Base-by-base conservation (phyloP, 2,888 invertebrate species). In the Hesperia comma region DNA sequence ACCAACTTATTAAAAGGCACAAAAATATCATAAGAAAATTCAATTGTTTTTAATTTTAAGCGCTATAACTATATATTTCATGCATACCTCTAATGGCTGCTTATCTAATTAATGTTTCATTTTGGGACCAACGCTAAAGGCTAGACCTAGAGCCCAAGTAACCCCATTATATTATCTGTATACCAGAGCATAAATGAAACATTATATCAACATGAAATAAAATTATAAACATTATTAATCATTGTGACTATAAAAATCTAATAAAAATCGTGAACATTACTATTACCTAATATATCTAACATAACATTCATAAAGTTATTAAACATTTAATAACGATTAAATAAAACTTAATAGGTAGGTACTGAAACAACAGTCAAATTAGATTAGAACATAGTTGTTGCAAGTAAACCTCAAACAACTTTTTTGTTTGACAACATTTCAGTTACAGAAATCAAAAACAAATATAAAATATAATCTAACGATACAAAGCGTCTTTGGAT, bases 401-500 rank as follows among this genome's bases (percentile, higher is more conserved):
- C 7, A 1, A 19, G 7, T 6, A 10, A 51, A 10, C 49, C 19
- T 12, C 14, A 14, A n/a, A 26, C 26, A 49, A 15, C 6, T 8
- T 46, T 17, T 17, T 46, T 6, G 1, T 10, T 46, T 17, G n/a
- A 46, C 6, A 0, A 54, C n/a, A 32, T 15, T 54, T 15, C 14
- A 32, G 7, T 14, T 14, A 26, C 26, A 54, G 0, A 32, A 15
- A 14, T 33, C 10, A 33, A 33, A 32, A 55, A 55, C 17, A 55
- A 33, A 54, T 55, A 33, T 77, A 78, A 75, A 70, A 72, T 77
- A 77, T 69, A 63, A 75, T 15, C 43, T 46, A 49, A 33, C 33
- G 6, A 43, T 17, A 51, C 51, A 51, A 82, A 84, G 83, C 80
- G 79, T 82, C 80, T 81, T 82, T 81, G 80, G 82, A 79, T 82